A percentile compares a stretch with the other conserved stretches of the same genome.
Evolutionary conservation across 2,113 vertebrate genomes (phyloP).

Genomic region (Perca schrenkii): DNA sequence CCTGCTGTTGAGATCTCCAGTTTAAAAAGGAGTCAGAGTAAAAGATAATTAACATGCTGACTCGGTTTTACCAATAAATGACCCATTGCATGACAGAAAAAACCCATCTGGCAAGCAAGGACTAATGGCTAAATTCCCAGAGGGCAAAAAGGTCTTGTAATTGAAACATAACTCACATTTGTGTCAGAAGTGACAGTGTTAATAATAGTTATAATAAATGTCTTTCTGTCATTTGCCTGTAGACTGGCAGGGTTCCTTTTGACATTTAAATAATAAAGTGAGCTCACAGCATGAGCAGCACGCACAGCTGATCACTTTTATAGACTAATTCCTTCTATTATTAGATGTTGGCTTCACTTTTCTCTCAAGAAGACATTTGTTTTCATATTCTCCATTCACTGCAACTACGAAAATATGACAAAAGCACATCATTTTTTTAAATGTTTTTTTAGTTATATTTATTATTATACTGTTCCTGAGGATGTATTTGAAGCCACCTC

Average conservation of each 20-base stretch:
- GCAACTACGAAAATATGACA: not conserved
- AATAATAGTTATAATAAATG: not conserved
- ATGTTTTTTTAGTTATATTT: too few relatives aligned
- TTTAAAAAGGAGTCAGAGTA: not conserved
- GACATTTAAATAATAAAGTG: slow-evolving; percentile 47
- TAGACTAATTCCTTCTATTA: slow-evolving; percentile 7
- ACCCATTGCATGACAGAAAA: not conserved
- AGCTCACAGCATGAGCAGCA: slow-evolving; percentile 38
- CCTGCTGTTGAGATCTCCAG: not conserved
- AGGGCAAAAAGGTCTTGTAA: not conserved
- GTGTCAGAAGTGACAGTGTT: slow-evolving; percentile 10
- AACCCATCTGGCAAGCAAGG: slow-evolving; percentile 5
- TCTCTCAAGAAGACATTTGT: not conserved
- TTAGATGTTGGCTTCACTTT: not conserved
- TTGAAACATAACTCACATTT: slow-evolving; percentile 37
- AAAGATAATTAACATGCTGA: slow-evolving; percentile 26
- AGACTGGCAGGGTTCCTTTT: slow-evolving; percentile 14
- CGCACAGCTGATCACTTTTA: slow-evolving; percentile 35
- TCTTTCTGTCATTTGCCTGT: not conserved
- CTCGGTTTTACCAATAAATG: slow-evolving; percentile 18
- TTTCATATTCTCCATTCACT: not conserved
- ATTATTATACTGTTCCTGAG: not conserved
- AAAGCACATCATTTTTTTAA: not conserved
- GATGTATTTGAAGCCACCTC: not conserved
- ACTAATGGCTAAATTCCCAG: slow-evolving; percentile 23